Evolutionary conservation across 1,140 invertebrate species (phyloP), one percentile per base, ranked within the genome.

Genomic region (Homalodisca vitripennis): DNA sequence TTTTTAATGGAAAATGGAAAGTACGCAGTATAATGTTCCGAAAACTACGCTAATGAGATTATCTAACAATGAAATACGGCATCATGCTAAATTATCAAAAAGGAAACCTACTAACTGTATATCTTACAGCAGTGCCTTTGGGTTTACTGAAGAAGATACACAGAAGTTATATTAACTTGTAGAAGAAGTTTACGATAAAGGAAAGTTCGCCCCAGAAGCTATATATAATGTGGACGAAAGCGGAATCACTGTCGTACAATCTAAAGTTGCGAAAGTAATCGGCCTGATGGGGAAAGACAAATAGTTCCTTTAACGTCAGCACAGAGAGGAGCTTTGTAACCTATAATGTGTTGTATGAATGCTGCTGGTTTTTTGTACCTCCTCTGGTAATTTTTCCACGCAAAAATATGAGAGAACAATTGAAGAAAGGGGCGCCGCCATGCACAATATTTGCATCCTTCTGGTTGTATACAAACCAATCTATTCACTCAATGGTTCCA

Each of bases 341-440:
- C 79, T 46, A 70, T 76, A 55, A 76, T 75, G 53, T 74, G 70
- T 72, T 78, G 77, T 71, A 68, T 68, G 41, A 80, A 74, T 75
- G 82, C 81, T 27, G 24, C 67, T 64, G 80, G 80, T 3, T 78
- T 77, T 60, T 63, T 27, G 71, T 83, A 17, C 80, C 81, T 27
- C 80, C 81, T 12, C 72, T 79, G 34, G 74, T 83, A 30, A 73
- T 83, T 62, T 82, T 82, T 73, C 79, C 80, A 0, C 57, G 78
- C 29, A 72, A 74, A 30, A 74, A 73, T 64, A 78, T 68, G 48
- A 70, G 78, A 26, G 71, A 78, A 46, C 34, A 53, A 12, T 27
- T 69, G n/a, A 32, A 34, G 20, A 69, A 66, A 22, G 60, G 47
- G 17, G 31, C 47, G 51, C 66, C 79, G 32, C 47, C 73, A 68